phyloP scores from a whole-genome alignment of 1,140 invertebrate species.

The Drosophila nigromelanica region DNA sequence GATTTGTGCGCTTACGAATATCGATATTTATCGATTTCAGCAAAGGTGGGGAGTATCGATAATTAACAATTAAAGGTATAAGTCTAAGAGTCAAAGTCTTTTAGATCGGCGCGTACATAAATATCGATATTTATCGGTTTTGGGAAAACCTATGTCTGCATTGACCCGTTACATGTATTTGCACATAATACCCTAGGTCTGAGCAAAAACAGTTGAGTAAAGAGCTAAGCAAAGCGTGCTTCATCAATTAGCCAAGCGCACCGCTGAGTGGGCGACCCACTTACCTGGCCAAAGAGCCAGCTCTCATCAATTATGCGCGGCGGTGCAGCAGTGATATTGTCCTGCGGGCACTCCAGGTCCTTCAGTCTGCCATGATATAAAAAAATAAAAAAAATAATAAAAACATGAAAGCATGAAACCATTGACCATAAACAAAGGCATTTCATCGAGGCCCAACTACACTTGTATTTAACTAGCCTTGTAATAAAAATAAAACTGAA shows the following conservation, averaged over 20 bases:
- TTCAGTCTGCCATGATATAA: slow-evolving; percentile 61
- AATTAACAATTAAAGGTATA: too few relatives aligned
- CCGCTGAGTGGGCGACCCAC: slow-evolving; percentile 48
- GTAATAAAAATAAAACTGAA: background rate
- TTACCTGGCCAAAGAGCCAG: slow-evolving; percentile 82
- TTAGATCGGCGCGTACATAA: too few relatives aligned
- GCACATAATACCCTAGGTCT: too few relatives aligned
- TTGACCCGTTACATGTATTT: too few relatives aligned
- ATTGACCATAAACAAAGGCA: background rate
- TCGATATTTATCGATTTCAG: too few relatives aligned
- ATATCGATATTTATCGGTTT: too few relatives aligned
- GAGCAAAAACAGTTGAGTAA: slow-evolving; percentile 2
- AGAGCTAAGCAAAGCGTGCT: background rate
- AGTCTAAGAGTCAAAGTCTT: too few relatives aligned
- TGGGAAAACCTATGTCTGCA: too few relatives aligned
- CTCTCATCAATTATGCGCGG: slow-evolving; percentile 82
- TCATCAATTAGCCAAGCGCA: slow-evolving; percentile 57
- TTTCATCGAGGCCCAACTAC: background rate
- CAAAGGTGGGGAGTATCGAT: too few relatives aligned
- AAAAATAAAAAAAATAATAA: slow-evolving; percentile 50
- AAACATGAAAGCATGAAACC: background rate
- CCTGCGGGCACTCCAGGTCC: slow-evolving; percentile 62
- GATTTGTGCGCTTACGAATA: too few relatives aligned
- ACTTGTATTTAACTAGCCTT: background rate
- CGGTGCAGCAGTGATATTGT: slow-evolving; percentile 57